phyloP scores from a whole-genome alignment of 2,888 invertebrate genomes.

The Troides oblongomaculatus region DNA sequence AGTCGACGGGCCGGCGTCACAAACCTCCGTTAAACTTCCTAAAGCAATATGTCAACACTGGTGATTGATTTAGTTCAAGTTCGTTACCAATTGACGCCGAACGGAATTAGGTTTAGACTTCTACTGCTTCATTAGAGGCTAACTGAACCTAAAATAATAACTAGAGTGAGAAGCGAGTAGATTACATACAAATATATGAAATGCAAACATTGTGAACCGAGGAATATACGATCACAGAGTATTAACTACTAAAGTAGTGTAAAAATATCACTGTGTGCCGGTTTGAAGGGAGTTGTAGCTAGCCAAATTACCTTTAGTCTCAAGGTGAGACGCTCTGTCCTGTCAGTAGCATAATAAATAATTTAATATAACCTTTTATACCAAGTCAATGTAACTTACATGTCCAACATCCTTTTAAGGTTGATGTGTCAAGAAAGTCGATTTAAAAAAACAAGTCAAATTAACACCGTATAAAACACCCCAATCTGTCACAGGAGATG shows the following conservation, averaged over 20 bases:
- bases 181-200: neutral
- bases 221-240: no score
- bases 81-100: slow-evolving; percentile 14
- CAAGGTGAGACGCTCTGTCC: no score
- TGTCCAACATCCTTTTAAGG: no score
- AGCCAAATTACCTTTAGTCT: no score
- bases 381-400: no score
- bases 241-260: no score
- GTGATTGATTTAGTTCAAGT: slow-evolving; percentile 31
- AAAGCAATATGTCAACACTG: slow-evolving; percentile 31
- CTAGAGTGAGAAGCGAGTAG: neutral
- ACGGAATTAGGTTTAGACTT: slow-evolving; percentile 6
- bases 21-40: slow-evolving; percentile 30
- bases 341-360: no score
- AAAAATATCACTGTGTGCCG: no score
- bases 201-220: no score
- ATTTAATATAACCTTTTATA: no score
- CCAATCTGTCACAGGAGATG: slow-evolving; percentile 24
- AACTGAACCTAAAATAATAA: neutral
- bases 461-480: slow-evolving; percentile 27
- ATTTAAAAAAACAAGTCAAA: slow-evolving; percentile 6
- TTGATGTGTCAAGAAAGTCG: neutral
- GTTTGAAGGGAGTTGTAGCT: no score
- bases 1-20: slow-evolving; percentile 21
- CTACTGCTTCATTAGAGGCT: neutral